A percentile compares a stretch with the other conserved stretches of the same genome.
Conservation (phyloP, 2,113 vertebrate species). For the Hyperoodon ampullatus region DNA sequence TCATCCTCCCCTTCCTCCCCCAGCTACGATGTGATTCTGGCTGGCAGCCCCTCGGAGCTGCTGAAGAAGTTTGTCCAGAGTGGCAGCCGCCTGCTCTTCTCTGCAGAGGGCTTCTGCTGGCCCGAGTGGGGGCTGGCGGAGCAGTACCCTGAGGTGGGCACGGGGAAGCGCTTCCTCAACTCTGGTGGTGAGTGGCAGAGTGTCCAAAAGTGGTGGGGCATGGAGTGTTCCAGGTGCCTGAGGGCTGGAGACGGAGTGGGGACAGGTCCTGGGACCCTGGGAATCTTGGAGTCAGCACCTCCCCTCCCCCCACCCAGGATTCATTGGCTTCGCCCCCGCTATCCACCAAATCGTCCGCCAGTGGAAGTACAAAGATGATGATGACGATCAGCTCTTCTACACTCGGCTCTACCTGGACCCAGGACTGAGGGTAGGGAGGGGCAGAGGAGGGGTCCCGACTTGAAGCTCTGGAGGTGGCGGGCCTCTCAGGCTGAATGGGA, state of each 20-base stretch:
- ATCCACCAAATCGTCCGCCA: constrained; percentile 83
- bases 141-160: constrained; percentile 86
- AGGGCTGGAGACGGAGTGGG: not conserved
- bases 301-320: constrained; percentile 74
- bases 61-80: constrained; percentile 85
- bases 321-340: constrained; percentile 87
- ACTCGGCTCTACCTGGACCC: constrained; percentile 88
- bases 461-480: too few species aligned
- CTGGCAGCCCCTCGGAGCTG: constrained; percentile 85
- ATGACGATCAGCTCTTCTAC: constrained; percentile 89
- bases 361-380: constrained; percentile 87
- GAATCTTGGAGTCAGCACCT: not conserved
- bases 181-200: constrained; percentile 84
- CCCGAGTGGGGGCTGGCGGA: constrained; percentile 86
- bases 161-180: constrained; percentile 90
- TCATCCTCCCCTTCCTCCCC: not conserved
- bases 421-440: constrained; percentile 81
- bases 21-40: constrained; percentile 89
- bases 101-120: constrained; percentile 89
- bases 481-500: not conserved
- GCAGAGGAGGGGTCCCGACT: fast-evolving
- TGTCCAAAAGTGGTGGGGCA: not conserved
- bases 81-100: constrained; percentile 86
- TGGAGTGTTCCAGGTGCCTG: not conserved
- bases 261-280: not conserved